Conservation (phyloP, 2,113 vertebrate species). For the Ursus arctos region DNA sequence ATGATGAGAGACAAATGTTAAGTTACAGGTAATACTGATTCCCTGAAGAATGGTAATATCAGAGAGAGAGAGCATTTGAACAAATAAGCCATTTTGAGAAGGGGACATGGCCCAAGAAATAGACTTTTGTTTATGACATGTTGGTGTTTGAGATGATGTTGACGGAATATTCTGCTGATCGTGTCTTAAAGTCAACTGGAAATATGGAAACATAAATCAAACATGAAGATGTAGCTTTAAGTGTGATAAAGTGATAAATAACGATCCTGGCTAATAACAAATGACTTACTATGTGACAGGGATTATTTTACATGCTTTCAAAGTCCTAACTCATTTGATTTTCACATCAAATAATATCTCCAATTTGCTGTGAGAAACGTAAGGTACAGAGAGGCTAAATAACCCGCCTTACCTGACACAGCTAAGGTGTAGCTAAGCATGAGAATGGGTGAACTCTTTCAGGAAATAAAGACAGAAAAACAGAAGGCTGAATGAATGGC, state of each 20-base stretch:
- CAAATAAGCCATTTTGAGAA: not conserved
- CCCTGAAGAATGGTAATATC: not conserved
- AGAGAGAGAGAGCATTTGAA: not conserved
- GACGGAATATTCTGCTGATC: not conserved
- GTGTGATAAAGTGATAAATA: not conserved
- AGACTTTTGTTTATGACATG: not conserved
- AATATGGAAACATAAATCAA: constrained; percentile 25
- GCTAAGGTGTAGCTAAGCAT: not conserved
- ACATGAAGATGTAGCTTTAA: not conserved
- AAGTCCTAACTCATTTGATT: not conserved
- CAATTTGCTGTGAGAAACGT: not conserved
- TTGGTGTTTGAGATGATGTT: not conserved
- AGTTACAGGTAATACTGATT: not conserved
- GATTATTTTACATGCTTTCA: not conserved
- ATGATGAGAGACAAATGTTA: not conserved
- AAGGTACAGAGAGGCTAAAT: not conserved
- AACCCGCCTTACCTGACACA: not conserved
- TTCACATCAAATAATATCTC: not conserved
- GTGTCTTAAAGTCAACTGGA: not conserved
- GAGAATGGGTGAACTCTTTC: not conserved
- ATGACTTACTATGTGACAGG: not conserved
- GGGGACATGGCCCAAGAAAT: not conserved
- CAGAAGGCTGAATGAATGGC: not conserved
- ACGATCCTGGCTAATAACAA: not conserved
- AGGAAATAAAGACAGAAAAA: not conserved